A percentile compares a stretch with the other conserved stretches of the same genome.
These are phyloP conservation scores for Mastigias papua DNA, from an alignment of 30 jellyfish, hydroid and myxozoan species.

Conservation along the genomic window DNA sequence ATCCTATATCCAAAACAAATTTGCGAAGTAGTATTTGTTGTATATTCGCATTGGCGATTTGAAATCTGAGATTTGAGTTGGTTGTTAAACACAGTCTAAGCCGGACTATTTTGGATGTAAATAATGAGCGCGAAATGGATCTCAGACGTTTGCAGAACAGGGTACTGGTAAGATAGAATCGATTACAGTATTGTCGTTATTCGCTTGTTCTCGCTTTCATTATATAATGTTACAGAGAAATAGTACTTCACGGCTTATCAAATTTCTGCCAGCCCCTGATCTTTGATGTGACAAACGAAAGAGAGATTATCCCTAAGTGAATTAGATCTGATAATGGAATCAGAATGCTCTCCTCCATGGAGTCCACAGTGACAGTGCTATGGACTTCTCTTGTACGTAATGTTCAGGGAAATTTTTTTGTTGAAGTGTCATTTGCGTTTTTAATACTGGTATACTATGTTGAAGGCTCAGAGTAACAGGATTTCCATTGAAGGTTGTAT, in stretches of 20 bases:
- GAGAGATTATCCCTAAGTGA: not conserved
- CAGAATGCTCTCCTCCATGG: too few species aligned
- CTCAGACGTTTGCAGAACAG: conserved; percentile 12
- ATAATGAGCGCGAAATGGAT: conserved; percentile 8
- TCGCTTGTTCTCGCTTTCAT: not conserved
- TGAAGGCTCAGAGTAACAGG: too few species aligned
- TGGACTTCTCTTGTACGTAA: too few species aligned
- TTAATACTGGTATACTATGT: too few species aligned
- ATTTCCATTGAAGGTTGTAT: too few species aligned
- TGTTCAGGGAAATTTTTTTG: too few species aligned
- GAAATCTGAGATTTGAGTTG: not conserved
- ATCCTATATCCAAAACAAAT: not conserved
- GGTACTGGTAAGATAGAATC: conserved; percentile 4
- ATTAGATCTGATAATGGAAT: not conserved
- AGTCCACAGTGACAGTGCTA: too few species aligned
- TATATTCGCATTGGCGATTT: not conserved
- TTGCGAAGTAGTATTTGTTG: not conserved
- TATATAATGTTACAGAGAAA: not conserved
- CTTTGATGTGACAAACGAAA: not conserved
- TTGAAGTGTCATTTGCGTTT: too few species aligned
- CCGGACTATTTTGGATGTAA: not conserved
- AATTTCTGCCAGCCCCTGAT: not conserved
- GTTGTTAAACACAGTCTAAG: not conserved
- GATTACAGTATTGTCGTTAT: not conserved
- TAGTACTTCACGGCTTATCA: not conserved